Conservation (phyloP, 1,140 invertebrate species). For the Leguminivora glycinivorella region DNA sequence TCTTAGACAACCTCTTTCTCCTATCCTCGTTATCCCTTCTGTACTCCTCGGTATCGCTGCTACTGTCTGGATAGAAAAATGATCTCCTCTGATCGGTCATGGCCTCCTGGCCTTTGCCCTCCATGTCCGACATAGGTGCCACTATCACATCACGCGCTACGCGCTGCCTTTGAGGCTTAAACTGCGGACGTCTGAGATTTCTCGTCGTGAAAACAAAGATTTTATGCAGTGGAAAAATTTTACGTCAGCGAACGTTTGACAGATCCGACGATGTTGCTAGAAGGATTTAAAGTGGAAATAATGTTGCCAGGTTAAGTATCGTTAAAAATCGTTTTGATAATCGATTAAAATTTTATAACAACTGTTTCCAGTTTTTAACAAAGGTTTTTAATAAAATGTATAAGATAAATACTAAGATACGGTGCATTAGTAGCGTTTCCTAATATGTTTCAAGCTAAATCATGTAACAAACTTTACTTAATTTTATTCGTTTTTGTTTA, state of each 20-base stretch:
- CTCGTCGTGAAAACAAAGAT: conserved; percentile 29
- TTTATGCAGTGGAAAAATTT: conserved; percentile 26
- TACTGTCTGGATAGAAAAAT: conserved; percentile 70
- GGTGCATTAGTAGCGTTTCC: no score
- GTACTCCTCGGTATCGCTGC: conserved; percentile 72
- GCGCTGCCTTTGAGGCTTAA: conserved; percentile 28
- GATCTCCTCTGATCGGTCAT: conserved; percentile 63
- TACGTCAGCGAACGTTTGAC: conserved; percentile 24
- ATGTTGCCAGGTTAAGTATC: neutral
- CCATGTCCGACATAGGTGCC: conserved; percentile 67
- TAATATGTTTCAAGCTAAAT: no score
- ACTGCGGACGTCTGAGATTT: conserved; percentile 13
- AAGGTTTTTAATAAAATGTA: no score
- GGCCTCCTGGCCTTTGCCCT: conserved; percentile 63
- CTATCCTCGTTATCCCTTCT: conserved; percentile 63
- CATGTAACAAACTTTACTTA: no score
- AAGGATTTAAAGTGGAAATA: neutral
- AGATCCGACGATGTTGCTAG: conserved; percentile 9
- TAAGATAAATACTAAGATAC: no score
- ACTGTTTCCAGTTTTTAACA: no score
- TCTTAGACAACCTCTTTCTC: conserved; percentile 66
- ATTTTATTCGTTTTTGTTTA: no score
- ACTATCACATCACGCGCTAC: conserved; percentile 66
- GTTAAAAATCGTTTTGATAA: neutral
- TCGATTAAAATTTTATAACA: neutral